These are phyloP conservation scores for Amphiprion clarkii DNA, from an alignment of 2,797 vertebrate species.

Conservation along the genomic window DNA sequence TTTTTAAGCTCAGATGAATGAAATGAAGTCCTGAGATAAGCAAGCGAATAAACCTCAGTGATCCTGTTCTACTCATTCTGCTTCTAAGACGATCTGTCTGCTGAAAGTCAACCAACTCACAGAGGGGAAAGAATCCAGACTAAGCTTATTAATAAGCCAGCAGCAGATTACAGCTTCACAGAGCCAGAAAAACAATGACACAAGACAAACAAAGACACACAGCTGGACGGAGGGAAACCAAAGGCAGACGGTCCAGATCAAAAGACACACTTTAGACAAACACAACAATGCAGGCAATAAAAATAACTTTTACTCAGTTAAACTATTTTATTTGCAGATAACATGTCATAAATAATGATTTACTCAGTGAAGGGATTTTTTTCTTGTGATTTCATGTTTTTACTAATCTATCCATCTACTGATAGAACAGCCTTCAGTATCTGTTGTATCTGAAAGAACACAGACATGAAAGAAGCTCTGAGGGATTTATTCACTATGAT, in stretches of 20 bases:
- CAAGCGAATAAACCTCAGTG: not conserved
- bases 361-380: too few relatives aligned
- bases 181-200: constrained; percentile 39
- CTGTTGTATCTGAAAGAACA: too few relatives aligned
- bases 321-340: too few relatives aligned
- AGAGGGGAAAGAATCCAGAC: constrained; percentile 45
- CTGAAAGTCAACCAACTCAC: constrained; percentile 66
- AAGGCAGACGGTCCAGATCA: constrained; percentile 9
- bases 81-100: constrained; percentile 44
- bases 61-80: constrained; percentile 19
- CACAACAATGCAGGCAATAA: too few relatives aligned
- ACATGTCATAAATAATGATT: too few relatives aligned
- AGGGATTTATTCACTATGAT: too few relatives aligned
- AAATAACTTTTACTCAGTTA: too few relatives aligned
- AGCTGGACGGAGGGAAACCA: constrained; percentile 14
- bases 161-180: constrained; percentile 51
- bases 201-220: constrained; percentile 28
- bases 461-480: too few relatives aligned
- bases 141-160: constrained; percentile 55
- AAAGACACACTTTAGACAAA: too few relatives aligned
- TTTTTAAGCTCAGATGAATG: not conserved
- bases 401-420: too few relatives aligned
- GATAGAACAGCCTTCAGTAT: too few relatives aligned
- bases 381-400: too few relatives aligned
- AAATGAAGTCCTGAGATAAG: not conserved